Evolutionary conservation across 2,113 vertebrate species (phyloP).

Genomic region (Dromiciops gliroides): DNA sequence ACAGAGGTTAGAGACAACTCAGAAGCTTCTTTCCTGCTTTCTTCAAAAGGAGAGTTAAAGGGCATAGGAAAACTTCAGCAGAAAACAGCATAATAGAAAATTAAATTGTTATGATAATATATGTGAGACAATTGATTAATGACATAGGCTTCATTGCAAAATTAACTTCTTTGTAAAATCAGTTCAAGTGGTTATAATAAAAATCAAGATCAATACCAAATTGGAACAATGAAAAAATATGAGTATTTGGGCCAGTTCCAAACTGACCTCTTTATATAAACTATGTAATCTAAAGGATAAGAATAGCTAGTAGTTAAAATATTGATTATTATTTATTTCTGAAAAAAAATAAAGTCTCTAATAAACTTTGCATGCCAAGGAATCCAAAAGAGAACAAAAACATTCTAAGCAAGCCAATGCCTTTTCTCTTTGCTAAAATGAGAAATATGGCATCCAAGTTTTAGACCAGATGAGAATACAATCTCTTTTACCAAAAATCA

Average conservation of each 20-base stretch:
- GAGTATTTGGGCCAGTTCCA: not conserved
- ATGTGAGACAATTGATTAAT: not conserved
- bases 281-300: not conserved
- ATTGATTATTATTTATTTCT: not conserved
- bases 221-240: not conserved
- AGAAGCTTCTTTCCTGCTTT: not conserved
- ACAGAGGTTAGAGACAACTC: not conserved
- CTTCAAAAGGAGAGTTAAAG: not conserved
- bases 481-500: not conserved
- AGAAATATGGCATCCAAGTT: not conserved
- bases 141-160: not conserved
- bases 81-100: not conserved
- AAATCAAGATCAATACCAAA: not conserved
- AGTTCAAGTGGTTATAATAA: not conserved
- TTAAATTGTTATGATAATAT: not conserved
- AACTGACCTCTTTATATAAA: not conserved
- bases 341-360: not conserved
- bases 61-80: not conserved
- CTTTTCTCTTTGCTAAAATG: not conserved
- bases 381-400: not conserved
- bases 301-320: not conserved
- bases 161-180: not conserved
- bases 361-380: not conserved
- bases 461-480: not conserved
- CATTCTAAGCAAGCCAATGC: not conserved